These are phyloP conservation scores for Leptoteleia sp. DNA, from an alignment of 1,140 invertebrate genomes.

Conservation along the genomic window DNA sequence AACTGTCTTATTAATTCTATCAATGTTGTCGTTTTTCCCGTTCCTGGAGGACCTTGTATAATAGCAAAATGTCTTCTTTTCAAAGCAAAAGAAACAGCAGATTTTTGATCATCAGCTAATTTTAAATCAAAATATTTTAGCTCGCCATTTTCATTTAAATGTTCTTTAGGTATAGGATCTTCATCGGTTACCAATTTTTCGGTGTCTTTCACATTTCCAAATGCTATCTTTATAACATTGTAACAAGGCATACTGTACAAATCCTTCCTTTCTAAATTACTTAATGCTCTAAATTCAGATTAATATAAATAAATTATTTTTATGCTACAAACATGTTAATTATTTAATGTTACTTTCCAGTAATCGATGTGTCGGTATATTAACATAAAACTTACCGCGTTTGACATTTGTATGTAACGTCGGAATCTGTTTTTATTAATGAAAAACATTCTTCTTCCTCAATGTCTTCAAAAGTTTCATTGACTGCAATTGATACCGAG, in stretches of 20 bases:
- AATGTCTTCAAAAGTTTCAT: slow-evolving; percentile 59
- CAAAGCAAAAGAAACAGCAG: slow-evolving; percentile 83
- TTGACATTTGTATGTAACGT: slow-evolving; percentile 69
- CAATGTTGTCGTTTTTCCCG: slow-evolving; percentile 86
- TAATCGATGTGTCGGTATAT: too few species aligned
- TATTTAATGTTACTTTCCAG: too few species aligned
- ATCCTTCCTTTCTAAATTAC: slow-evolving; percentile 63
- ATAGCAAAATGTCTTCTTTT: slow-evolving; percentile 77
- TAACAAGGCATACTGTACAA: slow-evolving; percentile 54
- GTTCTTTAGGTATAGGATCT: slow-evolving; percentile 57
- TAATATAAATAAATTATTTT: too few species aligned
- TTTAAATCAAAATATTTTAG: slow-evolving; percentile 74
- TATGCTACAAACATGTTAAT: too few species aligned
- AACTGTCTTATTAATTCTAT: slow-evolving; percentile 84
- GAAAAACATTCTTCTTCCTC: slow-evolving; percentile 65
- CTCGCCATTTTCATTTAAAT: slow-evolving; percentile 49
- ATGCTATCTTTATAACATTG: slow-evolving; percentile 63
- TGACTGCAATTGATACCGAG: slow-evolving; percentile 60
- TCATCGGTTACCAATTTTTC: slow-evolving; percentile 54
- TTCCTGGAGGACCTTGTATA: slow-evolving; percentile 80
- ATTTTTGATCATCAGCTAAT: slow-evolving; percentile 82
- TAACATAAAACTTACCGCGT: slow-evolving; percentile 42
- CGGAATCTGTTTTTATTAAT: slow-evolving; percentile 70
- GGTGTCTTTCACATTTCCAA: slow-evolving; percentile 53
- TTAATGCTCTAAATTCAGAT: slow-evolving; percentile 65